Evolutionary conservation across 1,140 invertebrate genomes (phyloP), one percentile per base, ranked within the genome.

Genomic region (Scaptomyza graminum): DNA sequence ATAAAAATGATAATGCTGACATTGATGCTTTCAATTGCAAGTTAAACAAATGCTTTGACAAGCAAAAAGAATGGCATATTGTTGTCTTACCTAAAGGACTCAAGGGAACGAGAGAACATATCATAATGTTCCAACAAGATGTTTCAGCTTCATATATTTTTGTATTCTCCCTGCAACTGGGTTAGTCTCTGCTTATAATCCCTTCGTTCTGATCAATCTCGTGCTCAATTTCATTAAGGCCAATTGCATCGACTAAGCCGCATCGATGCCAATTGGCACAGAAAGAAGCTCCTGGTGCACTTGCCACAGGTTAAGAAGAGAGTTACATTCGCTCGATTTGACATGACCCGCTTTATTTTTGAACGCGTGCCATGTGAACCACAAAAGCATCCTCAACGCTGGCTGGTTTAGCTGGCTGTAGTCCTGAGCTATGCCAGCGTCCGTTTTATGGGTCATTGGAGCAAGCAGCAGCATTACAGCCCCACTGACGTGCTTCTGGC

Each of bases 401-500:
- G 51, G 47, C 64, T 52, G 79, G 59, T 51, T 56, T 64, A 64
- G 63, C 63, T 62, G 56, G 46, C 51, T 52, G 37, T 64, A 37
- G 16, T 37, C 54, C 39, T 44, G 22, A 8, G 44, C 64, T 60
- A 41, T 54, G 66, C 51, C 51, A 61, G 74, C 57, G 77, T 76
- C 79, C 83, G 65, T 83, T 87, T 87, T 87, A 87, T 87, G 82
- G 82, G 82, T 87, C 82, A 87, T 87, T 88, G 82, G 83, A 83
- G 85, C 82, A 87, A 57, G 28, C 16, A 37, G 28, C 22, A 47
- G 25, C 11, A 39, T 39, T 12, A 39, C 34, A 52, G 18, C 2
- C 41, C 18, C 31, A 54, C 51, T 52, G 61, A 47, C 72, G 61
- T 69, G 55, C 73, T 70, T 68, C 69, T 31, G 68, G 31, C 18